Evolutionary conservation across 2,888 invertebrate species (phyloP).

Genomic region (Drosophila peninsularis): DNA sequence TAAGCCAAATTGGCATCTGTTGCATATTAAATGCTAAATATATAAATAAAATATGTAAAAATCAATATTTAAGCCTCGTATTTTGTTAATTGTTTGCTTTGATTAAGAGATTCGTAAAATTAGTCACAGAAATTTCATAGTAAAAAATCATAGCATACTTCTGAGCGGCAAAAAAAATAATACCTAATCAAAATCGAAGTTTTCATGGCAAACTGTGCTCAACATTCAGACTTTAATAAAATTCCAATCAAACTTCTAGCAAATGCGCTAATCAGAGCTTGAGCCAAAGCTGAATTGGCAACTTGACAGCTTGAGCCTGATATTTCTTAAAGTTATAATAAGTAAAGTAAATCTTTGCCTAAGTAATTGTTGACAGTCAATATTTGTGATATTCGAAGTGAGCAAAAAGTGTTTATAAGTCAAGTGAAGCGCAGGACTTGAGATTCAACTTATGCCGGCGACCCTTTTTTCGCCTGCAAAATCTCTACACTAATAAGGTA

Average conservation of each 20-base stretch:
- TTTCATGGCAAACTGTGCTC: no score
- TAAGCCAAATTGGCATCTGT: no score
- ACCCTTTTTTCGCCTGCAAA: constrained; percentile 2
- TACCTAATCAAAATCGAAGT: no score
- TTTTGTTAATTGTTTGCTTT: background rate
- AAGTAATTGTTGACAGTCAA: constrained; percentile 2
- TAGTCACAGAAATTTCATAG: no score
- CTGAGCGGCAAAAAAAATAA: no score
- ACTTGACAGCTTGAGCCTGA: background rate
- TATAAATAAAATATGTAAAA: background rate
- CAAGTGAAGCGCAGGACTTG: constrained; percentile 22
- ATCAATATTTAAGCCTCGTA: background rate
- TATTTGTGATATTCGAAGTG: background rate
- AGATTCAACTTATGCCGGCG: constrained; percentile 13
- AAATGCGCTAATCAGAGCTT: background rate
- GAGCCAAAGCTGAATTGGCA: constrained; percentile 4
- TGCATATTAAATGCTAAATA: background rate
- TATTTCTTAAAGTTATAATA: constrained; percentile 5
- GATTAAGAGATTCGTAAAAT: no score
- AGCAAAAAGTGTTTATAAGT: background rate
- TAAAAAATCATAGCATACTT: no score
- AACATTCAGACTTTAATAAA: background rate
- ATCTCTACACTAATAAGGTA: constrained; percentile 39
- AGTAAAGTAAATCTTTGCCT: constrained; percentile 1
- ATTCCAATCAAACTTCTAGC: background rate